Base-by-base conservation (phyloP, 53 echinoderm and acorn worm genomes). In the Antedon mediterranea region DNA sequence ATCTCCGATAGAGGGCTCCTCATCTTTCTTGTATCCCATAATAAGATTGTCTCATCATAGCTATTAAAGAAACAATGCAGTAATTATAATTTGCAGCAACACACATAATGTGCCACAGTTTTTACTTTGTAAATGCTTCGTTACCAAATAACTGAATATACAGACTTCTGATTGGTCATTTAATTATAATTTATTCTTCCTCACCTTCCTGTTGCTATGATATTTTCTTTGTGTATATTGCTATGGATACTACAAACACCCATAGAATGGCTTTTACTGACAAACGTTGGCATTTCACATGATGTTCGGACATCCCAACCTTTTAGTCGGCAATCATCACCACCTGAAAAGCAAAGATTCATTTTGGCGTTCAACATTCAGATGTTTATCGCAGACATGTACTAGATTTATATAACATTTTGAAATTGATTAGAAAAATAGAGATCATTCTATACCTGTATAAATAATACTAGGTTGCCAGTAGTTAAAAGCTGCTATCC, bases 11-110 rank as follows among this genome's bases (percentile, higher is more conserved):
- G 32, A 14, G 97, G 97, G 31, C 78, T 42, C 34, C 77, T 82
- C 97, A 95, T 89, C 57, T 92, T 88, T 72, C 97, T 87, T 34
- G 88, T 95, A 72, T 95, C 97, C 97, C 97, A 95, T 41, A 95
- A 37, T 70, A 95, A 82, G 31, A 95, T 78, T 0, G 76, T 81
- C 80, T 95, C 97, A 89, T 92, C 97, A 37, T 95, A 95, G 76
- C 97, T 95, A 73, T 7, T 20, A 34, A 33, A 75, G 20, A 57
- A 57, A 8, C 9, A 57, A 70, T 30, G 28, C 29, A 27, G 30
- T 4, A 30, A 28, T 30, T 26, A 30, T 3, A 75, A 2, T 34
- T 73, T 3, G 43, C 26, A 14, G 44, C 18, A 26, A 57, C 57
- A 18, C 14, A 26, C 57, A 44, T n/a, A n/a, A n/a, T n/a, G n/a